A percentile compares a stretch with the other conserved stretches of the same genome.
Conservation (phyloP, 2,797 vertebrate species). For the Alectoris magna region DNA sequence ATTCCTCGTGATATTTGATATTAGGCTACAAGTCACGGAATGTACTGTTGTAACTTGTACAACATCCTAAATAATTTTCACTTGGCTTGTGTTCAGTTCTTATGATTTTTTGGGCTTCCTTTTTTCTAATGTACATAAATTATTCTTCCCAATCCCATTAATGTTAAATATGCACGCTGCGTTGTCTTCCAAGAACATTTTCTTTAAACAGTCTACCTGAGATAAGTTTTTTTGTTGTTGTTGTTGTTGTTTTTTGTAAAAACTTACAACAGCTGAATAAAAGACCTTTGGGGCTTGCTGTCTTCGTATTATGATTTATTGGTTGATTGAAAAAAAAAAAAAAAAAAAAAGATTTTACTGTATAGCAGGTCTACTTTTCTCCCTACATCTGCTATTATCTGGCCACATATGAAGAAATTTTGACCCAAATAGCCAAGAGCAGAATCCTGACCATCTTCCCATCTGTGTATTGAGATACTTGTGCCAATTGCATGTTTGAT, state of each 20-base stretch:
- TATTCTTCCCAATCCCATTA: constrained; percentile 68
- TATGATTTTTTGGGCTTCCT: constrained; percentile 51
- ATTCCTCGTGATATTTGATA: constrained; percentile 62
- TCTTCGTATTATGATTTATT: constrained; percentile 69
- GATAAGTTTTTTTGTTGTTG: constrained; percentile 3
- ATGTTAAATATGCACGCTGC: constrained; percentile 65
- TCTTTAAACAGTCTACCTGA: constrained; percentile 63
- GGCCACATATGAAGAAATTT: background rate
- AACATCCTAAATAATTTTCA: constrained; percentile 67
- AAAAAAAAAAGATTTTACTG: background rate
- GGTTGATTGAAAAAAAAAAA: constrained; percentile 40
- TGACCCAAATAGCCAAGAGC: background rate
- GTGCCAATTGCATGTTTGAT: background rate
- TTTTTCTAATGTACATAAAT: constrained; percentile 70
- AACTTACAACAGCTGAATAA: constrained; percentile 60
- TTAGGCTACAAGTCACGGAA: constrained; percentile 64
- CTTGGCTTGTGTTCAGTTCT: constrained; percentile 64
- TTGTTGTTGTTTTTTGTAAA: background rate
- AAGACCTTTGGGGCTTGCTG: constrained; percentile 62
- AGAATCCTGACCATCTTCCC: background rate
- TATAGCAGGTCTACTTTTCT: constrained; percentile 38
- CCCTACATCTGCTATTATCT: constrained; percentile 1
- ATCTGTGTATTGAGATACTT: background rate
- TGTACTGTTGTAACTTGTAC: constrained; percentile 66
- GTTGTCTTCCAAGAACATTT: constrained; percentile 71